Evolutionary conservation across 2,113 vertebrate genomes (phyloP).

Genomic region (Percina caprodes): DNA sequence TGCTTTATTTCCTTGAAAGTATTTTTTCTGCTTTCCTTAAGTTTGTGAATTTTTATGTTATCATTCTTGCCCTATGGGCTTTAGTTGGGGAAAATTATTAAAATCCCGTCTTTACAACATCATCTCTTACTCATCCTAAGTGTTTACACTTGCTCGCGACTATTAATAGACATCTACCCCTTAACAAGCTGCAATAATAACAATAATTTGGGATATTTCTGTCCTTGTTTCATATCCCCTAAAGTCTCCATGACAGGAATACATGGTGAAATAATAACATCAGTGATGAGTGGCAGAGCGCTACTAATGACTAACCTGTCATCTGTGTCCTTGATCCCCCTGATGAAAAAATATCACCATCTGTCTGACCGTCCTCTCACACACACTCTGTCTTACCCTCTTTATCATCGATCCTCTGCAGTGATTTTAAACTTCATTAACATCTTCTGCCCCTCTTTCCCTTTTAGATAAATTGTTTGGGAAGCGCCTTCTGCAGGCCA

Average conservation of each 20-base stretch:
- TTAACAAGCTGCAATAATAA: too few relatives aligned
- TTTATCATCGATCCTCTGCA: background rate
- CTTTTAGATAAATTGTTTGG: conserved; percentile 94
- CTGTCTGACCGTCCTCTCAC: background rate
- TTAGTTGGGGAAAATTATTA: too few relatives aligned
- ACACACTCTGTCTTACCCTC: background rate
- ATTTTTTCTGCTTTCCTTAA: too few relatives aligned
- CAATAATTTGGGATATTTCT: conserved; percentile 21
- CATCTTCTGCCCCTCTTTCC: background rate
- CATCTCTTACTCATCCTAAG: too few relatives aligned
- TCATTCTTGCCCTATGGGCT: too few relatives aligned
- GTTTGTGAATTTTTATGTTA: too few relatives aligned
- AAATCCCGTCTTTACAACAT: too few relatives aligned
- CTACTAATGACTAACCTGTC: conserved; percentile 39
- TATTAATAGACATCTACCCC: too few relatives aligned
- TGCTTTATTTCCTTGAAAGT: too few relatives aligned
- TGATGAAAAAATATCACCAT: conserved; percentile 46
- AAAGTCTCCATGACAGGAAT: conserved; percentile 5
- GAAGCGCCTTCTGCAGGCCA: conserved; percentile 92
- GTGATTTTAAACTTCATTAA: conserved; percentile 17
- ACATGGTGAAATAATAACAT: background rate
- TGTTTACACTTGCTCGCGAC: too few relatives aligned
- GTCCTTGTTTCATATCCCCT: background rate
- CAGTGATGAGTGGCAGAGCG: conserved; percentile 11
- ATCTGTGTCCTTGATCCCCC: conserved; percentile 32